These are phyloP conservation scores for Drosophila equinoxialis DNA, from an alignment of 1,140 invertebrate genomes.

Conservation along the genomic window DNA sequence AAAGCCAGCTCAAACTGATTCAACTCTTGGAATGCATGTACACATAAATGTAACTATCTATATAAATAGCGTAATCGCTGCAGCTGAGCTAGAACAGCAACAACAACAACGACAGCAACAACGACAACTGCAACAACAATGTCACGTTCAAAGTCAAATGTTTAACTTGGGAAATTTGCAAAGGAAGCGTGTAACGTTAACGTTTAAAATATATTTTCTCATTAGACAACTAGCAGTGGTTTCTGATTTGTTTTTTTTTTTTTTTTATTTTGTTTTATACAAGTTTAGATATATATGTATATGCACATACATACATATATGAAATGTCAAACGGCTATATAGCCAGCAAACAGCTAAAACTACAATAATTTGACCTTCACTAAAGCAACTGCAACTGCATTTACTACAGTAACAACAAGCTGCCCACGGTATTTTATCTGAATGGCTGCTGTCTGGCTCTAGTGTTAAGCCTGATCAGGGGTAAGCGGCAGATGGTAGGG, in stretches of 20 bases:
- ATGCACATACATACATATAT: slow-evolving; percentile 13
- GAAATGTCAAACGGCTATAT: slow-evolving; percentile 72
- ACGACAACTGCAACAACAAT: slow-evolving; percentile 60
- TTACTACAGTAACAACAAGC: slow-evolving; percentile 43
- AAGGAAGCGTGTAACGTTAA: slow-evolving; percentile 76
- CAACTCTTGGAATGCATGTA: slow-evolving; percentile 31
- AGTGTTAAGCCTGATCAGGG: slow-evolving; percentile 43
- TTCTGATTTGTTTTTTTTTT: slow-evolving; percentile 39
- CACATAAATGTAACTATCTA: slow-evolving; percentile 32
- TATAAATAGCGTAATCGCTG: slow-evolving; percentile 73
- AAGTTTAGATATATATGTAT: slow-evolving; percentile 57
- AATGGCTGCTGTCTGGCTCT: slow-evolving; percentile 64
- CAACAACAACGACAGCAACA: slow-evolving; percentile 6
- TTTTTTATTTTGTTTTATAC: slow-evolving; percentile 47
- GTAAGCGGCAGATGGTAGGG: slow-evolving; percentile 10
- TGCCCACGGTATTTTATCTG: slow-evolving; percentile 67
- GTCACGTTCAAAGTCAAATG: slow-evolving; percentile 81
- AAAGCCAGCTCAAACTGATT: slow-evolving; percentile 42
- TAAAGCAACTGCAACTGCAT: slow-evolving; percentile 55
- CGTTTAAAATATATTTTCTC: slow-evolving; percentile 81
- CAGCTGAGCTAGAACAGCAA: slow-evolving; percentile 58
- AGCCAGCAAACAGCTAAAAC: slow-evolving; percentile 28
- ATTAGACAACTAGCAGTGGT: slow-evolving; percentile 70
- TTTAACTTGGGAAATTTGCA: slow-evolving; percentile 70
- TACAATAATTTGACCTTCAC: slow-evolving; percentile 70